Evolutionary conservation across 2,113 vertebrate species (phyloP), one percentile per base, ranked within the genome.

Genomic region (Neodontobutis hainanensis): DNA sequence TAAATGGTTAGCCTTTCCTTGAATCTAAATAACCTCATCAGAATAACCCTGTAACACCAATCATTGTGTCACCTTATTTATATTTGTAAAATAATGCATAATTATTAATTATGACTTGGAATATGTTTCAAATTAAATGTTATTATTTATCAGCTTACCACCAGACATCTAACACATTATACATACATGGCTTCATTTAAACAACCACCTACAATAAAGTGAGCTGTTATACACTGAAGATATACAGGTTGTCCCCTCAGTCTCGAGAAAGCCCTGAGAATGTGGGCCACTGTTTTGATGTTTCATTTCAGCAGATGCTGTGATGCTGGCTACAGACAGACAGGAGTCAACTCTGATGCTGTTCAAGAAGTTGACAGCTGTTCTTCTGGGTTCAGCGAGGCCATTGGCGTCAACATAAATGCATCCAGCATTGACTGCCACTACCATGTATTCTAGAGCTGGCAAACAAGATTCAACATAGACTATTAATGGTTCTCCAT

Each of bases 141-240:
- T n/a, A 74, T 72, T 46, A 50, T 82, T 50, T 74, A 66, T 78
- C 67, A 78, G 49, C 51, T 72, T 66, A 66, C 35, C 27, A 75
- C 59, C 50, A 62, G 58, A 50, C 65, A 55, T 53, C 27, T 12
- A 9, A 57, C 43, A 61, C 19, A 27, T 1, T 27, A 27, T 27
- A 27, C 19, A 8, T 40, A 8, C 5, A 40, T 40, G 8, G 38
- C 38, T 40, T 40, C 8, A 40, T 46, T 11, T 46, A 46, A 8
- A 46, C 9, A 11, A 43, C 42, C 42, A 11, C 9, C 36, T 32
- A 9, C 36, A 19, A 47, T 11, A 1, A 14, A 60, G 19, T 35
- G 0, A 27, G 40, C 62, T 38, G 77, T 70, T 59, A 59, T 66
- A 61, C 45, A 44, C 11, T 27, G n/a, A 8, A 36, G 9, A 11